Evolutionary conservation across 2,113 vertebrate genomes (phyloP), one percentile per base, ranked within the genome.

Genomic region (Oceanodroma tethys): DNA sequence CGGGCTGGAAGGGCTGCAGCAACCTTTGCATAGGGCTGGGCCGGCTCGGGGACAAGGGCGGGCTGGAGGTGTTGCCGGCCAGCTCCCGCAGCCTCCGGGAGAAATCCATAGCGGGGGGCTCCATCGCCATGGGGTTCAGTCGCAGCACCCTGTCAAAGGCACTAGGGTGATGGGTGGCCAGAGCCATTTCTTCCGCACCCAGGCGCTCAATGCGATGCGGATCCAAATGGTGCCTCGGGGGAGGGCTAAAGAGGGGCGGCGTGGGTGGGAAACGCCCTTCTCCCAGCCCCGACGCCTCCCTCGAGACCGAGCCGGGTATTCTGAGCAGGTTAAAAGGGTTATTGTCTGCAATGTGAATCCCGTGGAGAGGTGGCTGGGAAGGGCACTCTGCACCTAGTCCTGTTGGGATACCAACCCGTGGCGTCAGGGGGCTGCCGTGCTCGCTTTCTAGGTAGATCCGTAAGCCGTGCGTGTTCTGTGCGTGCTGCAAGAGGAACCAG

Each of bases 71-170:
- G 99, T 99, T 99, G 97, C 99, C 99, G 86, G 99, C 99, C 98
- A 99, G 99, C 98, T 99, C 99, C 97, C 99, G 98, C 98, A 99
- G 98, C 98, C 99, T 98, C 98, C 99, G 98, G 96, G 99, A 99
- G 98, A 99, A 99, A 99, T 99, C 99, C 99, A 99, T 99, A 98
- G 99, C 98, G 22, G 99, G 99, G 75, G 99, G 99, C 97, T 99
- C 99, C 98, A 99, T 99, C 97, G 99, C 99, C 98, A 99, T 98
- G 97, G 99, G 99, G 98, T 99, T 99, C 98, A 99, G 99, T 98
- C 99, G 99, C 98, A 99, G 99, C 98, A 99, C 99, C 99, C 99
- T 99, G 98, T 99, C 99, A 98, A 99, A 99, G 99, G 99, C 99
- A 99, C 99, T 99, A 99, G 99, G 99, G 98, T 99, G 99, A 98